phyloP scores from a whole-genome alignment of 2,888 invertebrate species.

The Sinelater perroti region DNA sequence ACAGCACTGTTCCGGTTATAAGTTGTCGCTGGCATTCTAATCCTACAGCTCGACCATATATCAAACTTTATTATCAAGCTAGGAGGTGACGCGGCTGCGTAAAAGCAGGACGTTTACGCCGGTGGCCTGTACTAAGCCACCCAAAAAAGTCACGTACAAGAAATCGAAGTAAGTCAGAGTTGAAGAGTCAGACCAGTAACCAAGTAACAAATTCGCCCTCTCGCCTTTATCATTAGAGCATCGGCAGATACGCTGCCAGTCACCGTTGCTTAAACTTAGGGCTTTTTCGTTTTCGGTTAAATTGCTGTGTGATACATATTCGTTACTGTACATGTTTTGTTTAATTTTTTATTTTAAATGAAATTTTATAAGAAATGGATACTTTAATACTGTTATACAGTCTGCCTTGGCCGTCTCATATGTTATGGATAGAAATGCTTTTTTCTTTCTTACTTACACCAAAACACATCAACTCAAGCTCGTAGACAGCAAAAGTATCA shows the following conservation, averaged over 20 bases:
- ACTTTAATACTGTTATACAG: slow-evolving; percentile 18
- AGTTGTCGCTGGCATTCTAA: slow-evolving; percentile 78
- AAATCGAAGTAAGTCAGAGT: slow-evolving; percentile 62
- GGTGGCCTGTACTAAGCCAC: slow-evolving; percentile 66
- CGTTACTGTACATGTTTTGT: neutral
- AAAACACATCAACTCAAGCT: too few species aligned
- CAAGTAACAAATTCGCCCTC: too few species aligned
- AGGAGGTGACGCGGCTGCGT: slow-evolving; percentile 80
- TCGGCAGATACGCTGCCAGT: too few species aligned
- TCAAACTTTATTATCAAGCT: slow-evolving; percentile 91
- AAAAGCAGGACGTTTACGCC: slow-evolving; percentile 63
- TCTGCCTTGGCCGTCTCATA: slow-evolving; percentile 2
- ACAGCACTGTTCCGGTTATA: slow-evolving; percentile 74
- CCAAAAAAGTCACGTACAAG: slow-evolving; percentile 77
- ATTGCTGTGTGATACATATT: neutral
- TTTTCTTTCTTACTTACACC: too few species aligned
- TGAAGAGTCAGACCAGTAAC: too few species aligned
- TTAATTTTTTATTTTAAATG: neutral
- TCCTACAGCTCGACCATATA: slow-evolving; percentile 85
- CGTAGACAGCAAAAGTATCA: too few species aligned
- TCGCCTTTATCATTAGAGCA: too few species aligned
- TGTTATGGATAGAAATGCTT: slow-evolving; percentile 6
- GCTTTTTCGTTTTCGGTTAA: neutral
- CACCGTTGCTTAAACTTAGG: too few species aligned
- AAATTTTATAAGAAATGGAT: neutral